Base-by-base conservation (phyloP, 2,797 vertebrate species). In the Parotocinclus haroldoi region DNA sequence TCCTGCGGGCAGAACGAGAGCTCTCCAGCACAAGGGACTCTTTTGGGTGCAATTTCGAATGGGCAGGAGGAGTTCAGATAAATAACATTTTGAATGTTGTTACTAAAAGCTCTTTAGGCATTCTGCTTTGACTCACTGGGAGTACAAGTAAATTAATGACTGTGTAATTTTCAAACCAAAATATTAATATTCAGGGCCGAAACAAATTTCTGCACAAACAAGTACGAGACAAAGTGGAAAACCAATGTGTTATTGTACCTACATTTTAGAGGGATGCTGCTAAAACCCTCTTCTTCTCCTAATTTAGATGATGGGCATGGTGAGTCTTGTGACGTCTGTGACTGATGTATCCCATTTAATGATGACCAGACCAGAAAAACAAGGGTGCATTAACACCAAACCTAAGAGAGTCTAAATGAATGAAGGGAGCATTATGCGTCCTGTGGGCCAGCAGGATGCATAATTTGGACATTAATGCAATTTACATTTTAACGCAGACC, bases 401-500 rank as follows among this genome's bases (percentile, higher is more conserved):
- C 86, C 87, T 84, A 81, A 81, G 87, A 83, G 84, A 77, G 81
- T 85, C 85, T 83, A 90, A 88, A 87, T 78, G 81, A 89, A 89
- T 85, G 84, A 90, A 79, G 79, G 79, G 59, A 77, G 76, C 82
- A 88, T 89, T 88, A 89, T 84, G 84, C 69, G 75, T 83, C 84
- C 86, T 79, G 81, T 84, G 86, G 80, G 72, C 78, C 81, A 82
- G 81, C 84, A 84, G 82, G 85, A 89, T 88, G 89, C 86, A 89
- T 91, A 88, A 91, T 91, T 89, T 85, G 81, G 79, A 77, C 86
- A 86, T 90, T 91, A 90, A 91, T 89, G 88, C 77, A 84, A 89
- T 91, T 91, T 91, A 85, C 86, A 91, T 92, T 89, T 91, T 89
- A 89, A 90, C 87, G 83, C 87, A 89, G 84, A 84, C 86, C 84